Conservation (phyloP, 2,113 vertebrate species). For the Acanthisitta chloris region DNA sequence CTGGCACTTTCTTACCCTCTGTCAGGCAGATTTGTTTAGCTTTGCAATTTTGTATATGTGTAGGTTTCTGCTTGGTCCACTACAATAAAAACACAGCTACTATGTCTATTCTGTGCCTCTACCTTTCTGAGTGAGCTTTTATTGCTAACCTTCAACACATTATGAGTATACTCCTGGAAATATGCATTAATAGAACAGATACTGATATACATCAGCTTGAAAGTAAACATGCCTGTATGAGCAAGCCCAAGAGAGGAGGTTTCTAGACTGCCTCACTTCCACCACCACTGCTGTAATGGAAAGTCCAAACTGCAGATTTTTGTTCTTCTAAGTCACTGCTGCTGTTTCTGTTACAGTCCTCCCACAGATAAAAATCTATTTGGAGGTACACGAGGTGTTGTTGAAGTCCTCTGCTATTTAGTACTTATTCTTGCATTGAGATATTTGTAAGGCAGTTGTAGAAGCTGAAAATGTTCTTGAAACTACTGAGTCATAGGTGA, state of each 20-base stretch:
- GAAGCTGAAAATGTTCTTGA: not conserved
- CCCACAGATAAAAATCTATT: not conserved
- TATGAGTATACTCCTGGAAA: not conserved
- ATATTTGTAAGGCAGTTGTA: not conserved
- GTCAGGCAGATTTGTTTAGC: not conserved
- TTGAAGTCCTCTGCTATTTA: not conserved
- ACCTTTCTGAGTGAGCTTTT: not conserved
- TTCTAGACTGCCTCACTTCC: constrained; percentile 3
- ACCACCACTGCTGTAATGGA: not conserved
- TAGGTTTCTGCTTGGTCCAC: not conserved
- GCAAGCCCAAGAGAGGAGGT: not conserved
- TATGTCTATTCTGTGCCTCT: not conserved
- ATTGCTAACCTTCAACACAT: not conserved
- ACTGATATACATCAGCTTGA: not conserved
- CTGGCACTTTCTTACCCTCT: not conserved
- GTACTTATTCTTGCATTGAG: not conserved
- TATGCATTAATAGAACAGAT: not conserved
- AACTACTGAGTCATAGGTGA: not conserved
- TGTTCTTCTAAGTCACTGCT: not conserved
- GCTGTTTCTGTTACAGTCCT: not conserved
- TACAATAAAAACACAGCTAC: not conserved
- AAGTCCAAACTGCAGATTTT: not conserved
- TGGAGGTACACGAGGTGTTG: not conserved
- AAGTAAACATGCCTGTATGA: not conserved
- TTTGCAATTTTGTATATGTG: not conserved